phyloP scores from a whole-genome alignment of 2,888 invertebrate genomes.

The Linhomoeus sp. region DNA sequence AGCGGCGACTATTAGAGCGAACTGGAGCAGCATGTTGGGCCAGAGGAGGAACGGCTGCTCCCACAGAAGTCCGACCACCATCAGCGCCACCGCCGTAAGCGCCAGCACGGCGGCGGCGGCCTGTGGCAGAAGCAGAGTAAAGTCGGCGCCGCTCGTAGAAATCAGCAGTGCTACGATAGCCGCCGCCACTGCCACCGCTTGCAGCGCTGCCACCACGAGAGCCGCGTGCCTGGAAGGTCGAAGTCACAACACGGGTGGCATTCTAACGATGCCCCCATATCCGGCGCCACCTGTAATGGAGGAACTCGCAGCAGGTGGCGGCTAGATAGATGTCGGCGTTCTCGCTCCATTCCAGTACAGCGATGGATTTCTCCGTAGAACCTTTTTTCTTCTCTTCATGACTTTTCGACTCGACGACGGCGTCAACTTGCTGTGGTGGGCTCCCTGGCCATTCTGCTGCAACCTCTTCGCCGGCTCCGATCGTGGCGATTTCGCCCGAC shows the following conservation, averaged over 20 bases:
- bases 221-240: not conserved
- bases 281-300: no score
- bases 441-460: no score
- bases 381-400: no score
- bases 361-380: no score
- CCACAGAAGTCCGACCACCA: not conserved
- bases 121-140: not conserved
- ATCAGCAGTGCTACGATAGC: not conserved
- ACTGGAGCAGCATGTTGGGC: conserved; percentile 4
- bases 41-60: not conserved
- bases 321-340: not conserved
- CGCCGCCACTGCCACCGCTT: not conserved
- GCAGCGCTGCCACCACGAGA: not conserved
- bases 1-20: not conserved
- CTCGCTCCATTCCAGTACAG: no score
- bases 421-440: no score
- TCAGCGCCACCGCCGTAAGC: not conserved
- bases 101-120: not conserved
- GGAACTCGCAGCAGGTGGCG: conserved; percentile 5
- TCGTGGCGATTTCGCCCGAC: no score
- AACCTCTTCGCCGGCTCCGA: no score
- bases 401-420: no score
- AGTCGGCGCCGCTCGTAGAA: not conserved
- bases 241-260: no score
- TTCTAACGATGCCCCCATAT: no score